A percentile compares a stretch with the other conserved stretches of the same genome.
phyloP scores from a whole-genome alignment of 2,113 vertebrate genomes.

The Bubo bubo region DNA sequence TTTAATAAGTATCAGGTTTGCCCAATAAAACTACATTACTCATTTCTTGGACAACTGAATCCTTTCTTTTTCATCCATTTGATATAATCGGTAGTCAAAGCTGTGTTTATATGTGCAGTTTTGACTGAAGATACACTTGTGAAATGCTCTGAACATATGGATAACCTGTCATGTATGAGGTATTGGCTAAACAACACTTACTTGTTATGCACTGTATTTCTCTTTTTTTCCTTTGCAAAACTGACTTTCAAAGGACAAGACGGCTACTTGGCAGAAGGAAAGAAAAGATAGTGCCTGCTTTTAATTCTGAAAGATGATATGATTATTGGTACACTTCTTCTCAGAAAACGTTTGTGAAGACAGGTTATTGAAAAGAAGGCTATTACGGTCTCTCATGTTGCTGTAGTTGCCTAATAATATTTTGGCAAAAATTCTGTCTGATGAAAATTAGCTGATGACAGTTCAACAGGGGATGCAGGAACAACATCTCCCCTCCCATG shows the following conservation, averaged over 20 bases:
- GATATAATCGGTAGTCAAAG: neutral
- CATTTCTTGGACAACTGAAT: neutral
- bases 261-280: neutral
- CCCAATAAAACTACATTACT: neutral
- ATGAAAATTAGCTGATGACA: neutral
- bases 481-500: neutral
- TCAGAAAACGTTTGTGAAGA: neutral
- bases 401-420: neutral
- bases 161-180: neutral
- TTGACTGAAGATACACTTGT: neutral
- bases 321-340: neutral
- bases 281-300: conserved; percentile 9
- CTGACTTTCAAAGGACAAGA: neutral
- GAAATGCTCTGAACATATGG: neutral
- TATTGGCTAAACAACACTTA: neutral
- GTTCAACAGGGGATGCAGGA: neutral
- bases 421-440: neutral
- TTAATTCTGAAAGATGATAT: neutral
- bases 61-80: neutral
- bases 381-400: neutral
- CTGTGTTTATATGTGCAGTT: neutral
- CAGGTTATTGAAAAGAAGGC: neutral
- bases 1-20: neutral
- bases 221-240: neutral
- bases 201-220: neutral